Evolutionary conservation across 2,797 vertebrate genomes (phyloP), one percentile per base, ranked within the genome.

Genomic region (Craterocephalus amniculus): DNA sequence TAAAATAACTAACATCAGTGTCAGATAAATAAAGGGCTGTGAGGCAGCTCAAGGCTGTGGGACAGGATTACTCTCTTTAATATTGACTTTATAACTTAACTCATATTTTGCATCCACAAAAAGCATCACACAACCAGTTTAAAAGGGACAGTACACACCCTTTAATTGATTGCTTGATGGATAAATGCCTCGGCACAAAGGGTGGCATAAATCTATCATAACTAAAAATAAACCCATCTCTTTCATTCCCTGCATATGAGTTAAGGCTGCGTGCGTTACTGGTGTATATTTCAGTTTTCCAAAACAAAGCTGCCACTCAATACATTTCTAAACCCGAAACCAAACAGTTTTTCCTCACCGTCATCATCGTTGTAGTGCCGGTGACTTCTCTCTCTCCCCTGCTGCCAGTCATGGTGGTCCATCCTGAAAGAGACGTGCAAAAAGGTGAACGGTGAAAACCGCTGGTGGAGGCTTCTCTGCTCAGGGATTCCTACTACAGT

Each of bases 361-460:
- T 89, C 89, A 3, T 87, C 88, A 0, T 90, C 88, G 0, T 92
- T 85, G 43, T 84, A 74, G 76, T 65, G 78, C 8, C 78, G 57
- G 79, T 90, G 89, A 55, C 84, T 82, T 79, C 83, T 69, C 13
- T 72, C 88, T 36, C 79, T 86, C 36, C 86, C 86, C 22, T 72
- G 72, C 77, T 89, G 87, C 87, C 81, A 87, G 35, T 91, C 87
- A 9, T 86, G 73, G 32, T 88, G 87, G 26, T 91, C 90, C 91
- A 93, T 93, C 79, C 88, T 89, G 79, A 24, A 65, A 71, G 18
- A 59, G 10, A 76, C 0, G 32, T 18, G 40, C 40, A 43, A 20
- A 43, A 43, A n/a, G n/a, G n/a, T n/a, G n/a, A n/a, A n/a, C n/a
- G n/a, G n/a, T n/a, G n/a, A 32, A 20, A 16, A 13, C 35, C 13